Percentiles rank a stretch among this genome's conserved stretches.
phyloP scores from a whole-genome alignment of 2,888 invertebrate species.

The Sinhomidia bicolor region DNA sequence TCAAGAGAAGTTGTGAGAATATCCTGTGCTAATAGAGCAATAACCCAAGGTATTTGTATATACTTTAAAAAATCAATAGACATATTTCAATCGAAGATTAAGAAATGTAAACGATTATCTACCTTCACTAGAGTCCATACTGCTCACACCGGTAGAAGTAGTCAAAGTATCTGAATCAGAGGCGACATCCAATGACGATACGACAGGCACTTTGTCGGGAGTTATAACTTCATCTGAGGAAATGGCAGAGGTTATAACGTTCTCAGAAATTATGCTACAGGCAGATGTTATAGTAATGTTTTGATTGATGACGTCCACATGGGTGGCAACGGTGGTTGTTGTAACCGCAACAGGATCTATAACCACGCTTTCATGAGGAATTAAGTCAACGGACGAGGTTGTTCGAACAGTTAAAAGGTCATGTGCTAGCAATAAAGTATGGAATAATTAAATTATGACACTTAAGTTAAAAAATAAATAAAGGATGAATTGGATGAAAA shows the following conservation, averaged over 20 bases:
- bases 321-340: background rate
- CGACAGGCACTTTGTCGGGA: background rate
- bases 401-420: background rate
- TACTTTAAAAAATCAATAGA: no score
- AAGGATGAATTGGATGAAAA: background rate
- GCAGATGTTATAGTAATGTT: background rate
- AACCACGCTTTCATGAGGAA: background rate
- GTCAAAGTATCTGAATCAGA: no score
- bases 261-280: background rate
- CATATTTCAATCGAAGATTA: background rate
- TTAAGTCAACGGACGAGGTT: background rate
- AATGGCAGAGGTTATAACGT: background rate
- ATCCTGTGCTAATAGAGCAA: conserved; percentile 18
- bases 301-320: background rate
- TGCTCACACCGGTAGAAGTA: background rate
- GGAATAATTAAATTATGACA: no score
- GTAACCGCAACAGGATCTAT: background rate
- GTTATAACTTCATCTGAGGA: background rate
- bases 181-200: background rate
- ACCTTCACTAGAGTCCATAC: conserved; percentile 3
- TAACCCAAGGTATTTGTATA: no score
- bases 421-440: background rate
- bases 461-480: no score
- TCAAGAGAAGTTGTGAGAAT: conserved; percentile 14
- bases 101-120: background rate